Evolutionary conservation across 2,797 vertebrate species (phyloP).

Genomic region (Eupleurogrammus muticus): DNA sequence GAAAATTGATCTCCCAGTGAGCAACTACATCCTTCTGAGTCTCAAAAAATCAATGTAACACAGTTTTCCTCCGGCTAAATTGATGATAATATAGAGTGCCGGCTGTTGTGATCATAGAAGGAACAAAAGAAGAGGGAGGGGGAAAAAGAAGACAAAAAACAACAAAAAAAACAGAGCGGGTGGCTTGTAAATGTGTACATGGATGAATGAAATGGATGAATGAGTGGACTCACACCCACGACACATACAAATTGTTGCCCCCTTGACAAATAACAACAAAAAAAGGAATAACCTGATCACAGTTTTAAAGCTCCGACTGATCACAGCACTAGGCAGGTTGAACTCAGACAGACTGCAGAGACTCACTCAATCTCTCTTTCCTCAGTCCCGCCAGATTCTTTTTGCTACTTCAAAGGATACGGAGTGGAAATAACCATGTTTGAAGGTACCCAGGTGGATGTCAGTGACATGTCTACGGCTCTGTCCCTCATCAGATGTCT

Average conservation of each 20-base stretch:
- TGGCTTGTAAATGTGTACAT: slow-evolving; percentile 31
- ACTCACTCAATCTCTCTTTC: slow-evolving; percentile 40
- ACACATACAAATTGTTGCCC: slow-evolving; percentile 51
- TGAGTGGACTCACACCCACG: slow-evolving; percentile 22
- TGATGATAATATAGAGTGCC: slow-evolving; percentile 45
- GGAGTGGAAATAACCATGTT: slow-evolving; percentile 58
- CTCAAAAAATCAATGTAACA: slow-evolving; percentile 58
- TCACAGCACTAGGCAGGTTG: slow-evolving; percentile 31
- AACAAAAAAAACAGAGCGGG: slow-evolving; percentile 8
- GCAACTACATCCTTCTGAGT: slow-evolving; percentile 45
- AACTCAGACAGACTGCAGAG: slow-evolving; percentile 41
- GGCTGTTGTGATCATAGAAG: slow-evolving; percentile 8
- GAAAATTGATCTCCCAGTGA: slow-evolving; percentile 50
- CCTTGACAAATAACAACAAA: slow-evolving; percentile 60
- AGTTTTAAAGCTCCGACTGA: slow-evolving; percentile 50
- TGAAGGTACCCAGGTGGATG: slow-evolving; percentile 50
- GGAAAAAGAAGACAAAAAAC: slow-evolving; percentile 16
- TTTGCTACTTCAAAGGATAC: slow-evolving; percentile 53
- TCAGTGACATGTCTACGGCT: slow-evolving; percentile 40
- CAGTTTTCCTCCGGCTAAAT: slow-evolving; percentile 54
- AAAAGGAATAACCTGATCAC: slow-evolving; percentile 56
- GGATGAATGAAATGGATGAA: slow-evolving; percentile 45
- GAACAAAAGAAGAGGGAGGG: slow-evolving; percentile 21
- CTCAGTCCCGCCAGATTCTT: slow-evolving; percentile 35
- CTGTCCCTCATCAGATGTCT: slow-evolving; percentile 2